phyloP scores from a whole-genome alignment of 2,113 vertebrate genomes.

The Meles meles region DNA sequence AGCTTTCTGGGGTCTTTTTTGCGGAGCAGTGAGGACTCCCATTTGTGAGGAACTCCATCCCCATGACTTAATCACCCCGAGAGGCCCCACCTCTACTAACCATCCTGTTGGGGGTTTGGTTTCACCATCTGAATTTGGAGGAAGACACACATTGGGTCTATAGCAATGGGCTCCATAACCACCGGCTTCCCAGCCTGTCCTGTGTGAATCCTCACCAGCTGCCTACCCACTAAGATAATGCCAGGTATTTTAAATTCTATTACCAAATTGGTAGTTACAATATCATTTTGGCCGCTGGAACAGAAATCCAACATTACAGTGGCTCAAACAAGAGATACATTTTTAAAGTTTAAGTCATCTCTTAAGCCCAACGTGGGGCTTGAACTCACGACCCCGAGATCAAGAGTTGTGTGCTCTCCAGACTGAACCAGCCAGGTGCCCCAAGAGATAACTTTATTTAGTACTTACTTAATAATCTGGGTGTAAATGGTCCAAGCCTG shows the following conservation, averaged over 20 bases:
- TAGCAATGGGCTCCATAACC: not conserved
- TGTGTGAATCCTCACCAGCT: not conserved
- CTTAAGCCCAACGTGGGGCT: not conserved
- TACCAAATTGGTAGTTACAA: not conserved
- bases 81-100: not conserved
- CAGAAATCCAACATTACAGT: not conserved
- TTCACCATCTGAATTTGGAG: not conserved
- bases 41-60: not conserved
- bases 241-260: not conserved
- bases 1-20: not conserved
- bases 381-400: not conserved
- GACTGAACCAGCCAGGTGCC: not conserved
- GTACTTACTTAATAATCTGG: not conserved
- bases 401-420: not conserved
- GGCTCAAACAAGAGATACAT: not conserved
- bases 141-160: not conserved
- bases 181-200: not conserved
- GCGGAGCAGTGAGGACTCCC: not conserved
- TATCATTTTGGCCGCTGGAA: not conserved
- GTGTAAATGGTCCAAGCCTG: not conserved
- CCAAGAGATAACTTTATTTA: not conserved
- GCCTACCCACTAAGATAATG: not conserved
- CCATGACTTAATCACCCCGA: not conserved
- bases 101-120: not conserved
- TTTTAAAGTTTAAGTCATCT: not conserved